Base-by-base conservation (phyloP, 2,888 invertebrate species). In the Acanthosepion esculentum region DNA sequence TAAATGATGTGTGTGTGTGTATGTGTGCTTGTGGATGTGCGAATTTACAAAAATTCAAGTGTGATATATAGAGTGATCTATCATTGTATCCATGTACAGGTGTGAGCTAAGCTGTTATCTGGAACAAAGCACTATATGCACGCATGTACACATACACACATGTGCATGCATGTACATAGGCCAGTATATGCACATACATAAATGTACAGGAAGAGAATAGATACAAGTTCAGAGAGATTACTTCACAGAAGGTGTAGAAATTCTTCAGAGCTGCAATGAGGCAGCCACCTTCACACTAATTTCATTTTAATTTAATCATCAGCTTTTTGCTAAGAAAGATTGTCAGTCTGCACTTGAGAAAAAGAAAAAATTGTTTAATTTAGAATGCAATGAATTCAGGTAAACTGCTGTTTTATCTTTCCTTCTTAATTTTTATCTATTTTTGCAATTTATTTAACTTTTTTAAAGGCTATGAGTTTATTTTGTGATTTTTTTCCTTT, bases 211-310 rank as follows among this genome's bases (percentile, higher is more conserved):
- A n/a, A 12, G 0, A 33, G 78, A 78, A n/a, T 78, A 78, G 78
- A 78, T 78, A 33, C n/a, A 18, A 78, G 78, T 78, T 78, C 78
- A 78, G n/a, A 78, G 33, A 78, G 78, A 78, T 78, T 78, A 78
- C 78, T 78, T n/a, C 78, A 78, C 78, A n/a, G n/a, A 78, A 78
- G n/a, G 78, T 78, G 78, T 78, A 78, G 78, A 78, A 78, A 78
- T 78, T 78, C 12, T 78, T 78, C 78, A 78, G 78, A 78, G 78
- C n/a, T 78, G 78, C 78, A 78, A n/a, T 78, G 78, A 78, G 10
- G n/a, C 78, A 78, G n/a, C 78, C 78, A 78, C 78, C 78, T 78
- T 78, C 78, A 78, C 78, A 78, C 78, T n/a, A 78, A 78, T 78
- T 78, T 78, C 12, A 15, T 78, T 78, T 78, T 78, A 78, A 78